Conservation (phyloP, 2,888 invertebrate species). For the Halictus quadricinctus region DNA sequence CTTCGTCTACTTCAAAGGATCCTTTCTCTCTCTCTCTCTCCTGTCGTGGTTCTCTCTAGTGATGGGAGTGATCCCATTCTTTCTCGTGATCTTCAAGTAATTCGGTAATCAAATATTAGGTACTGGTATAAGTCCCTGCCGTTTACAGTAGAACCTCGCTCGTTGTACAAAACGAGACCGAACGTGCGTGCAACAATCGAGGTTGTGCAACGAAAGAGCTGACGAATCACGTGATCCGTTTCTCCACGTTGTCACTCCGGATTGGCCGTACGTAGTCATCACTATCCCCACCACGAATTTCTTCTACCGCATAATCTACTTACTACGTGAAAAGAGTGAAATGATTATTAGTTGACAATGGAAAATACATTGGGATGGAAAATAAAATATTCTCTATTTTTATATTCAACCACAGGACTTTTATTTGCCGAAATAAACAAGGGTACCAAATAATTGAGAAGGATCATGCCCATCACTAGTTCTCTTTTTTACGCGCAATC, state of each 20-base stretch:
- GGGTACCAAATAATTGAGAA: neutral
- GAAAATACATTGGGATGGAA: neutral
- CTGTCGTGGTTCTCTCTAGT: neutral
- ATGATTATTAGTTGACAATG: no score
- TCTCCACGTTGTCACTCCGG: neutral
- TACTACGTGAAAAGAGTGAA: no score
- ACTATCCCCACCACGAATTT: neutral
- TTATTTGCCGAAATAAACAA: neutral
- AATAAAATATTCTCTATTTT: no score
- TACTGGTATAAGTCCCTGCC: neutral
- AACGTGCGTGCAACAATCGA: no score
- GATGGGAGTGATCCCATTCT: neutral
- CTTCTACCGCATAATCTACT: no score
- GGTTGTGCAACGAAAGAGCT: no score
- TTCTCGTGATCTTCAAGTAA: neutral
- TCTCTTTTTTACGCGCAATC: slow-evolving; percentile 27
- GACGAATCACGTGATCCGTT: neutral
- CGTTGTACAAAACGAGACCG: neutral
- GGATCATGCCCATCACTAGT: neutral
- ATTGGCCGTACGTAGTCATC: no score
- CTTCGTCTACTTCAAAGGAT: slow-evolving; percentile 63
- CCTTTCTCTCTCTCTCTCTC: neutral
- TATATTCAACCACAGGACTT: neutral
- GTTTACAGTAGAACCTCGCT: neutral
- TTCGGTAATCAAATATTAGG: neutral